Conservation (phyloP, 2,113 vertebrate species). For the Cheirogaleus medius region DNA sequence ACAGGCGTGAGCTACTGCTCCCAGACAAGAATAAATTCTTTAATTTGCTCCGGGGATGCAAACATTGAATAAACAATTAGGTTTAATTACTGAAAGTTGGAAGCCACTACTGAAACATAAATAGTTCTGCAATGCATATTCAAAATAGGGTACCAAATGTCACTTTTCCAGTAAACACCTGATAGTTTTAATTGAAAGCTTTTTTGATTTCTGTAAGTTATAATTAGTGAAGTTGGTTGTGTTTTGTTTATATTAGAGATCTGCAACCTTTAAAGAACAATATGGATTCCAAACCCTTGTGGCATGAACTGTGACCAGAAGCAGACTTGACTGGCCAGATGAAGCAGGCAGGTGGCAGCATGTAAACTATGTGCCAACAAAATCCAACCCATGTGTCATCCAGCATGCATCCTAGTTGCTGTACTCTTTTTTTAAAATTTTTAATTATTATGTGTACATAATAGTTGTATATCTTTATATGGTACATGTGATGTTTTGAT, state of each 20-base stretch:
- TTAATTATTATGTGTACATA: too few relatives aligned
- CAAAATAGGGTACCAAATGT: not conserved
- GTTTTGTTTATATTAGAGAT: not conserved
- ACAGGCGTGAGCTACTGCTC: too few relatives aligned
- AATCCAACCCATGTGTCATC: rapidly evolving
- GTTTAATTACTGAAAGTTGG: not conserved
- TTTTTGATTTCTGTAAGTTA: not conserved
- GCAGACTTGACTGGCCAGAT: not conserved
- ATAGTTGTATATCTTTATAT: too few relatives aligned
- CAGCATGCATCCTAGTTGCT: not conserved
- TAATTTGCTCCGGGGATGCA: not conserved
- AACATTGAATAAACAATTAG: not conserved
- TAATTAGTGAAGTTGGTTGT: not conserved
- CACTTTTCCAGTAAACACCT: not conserved
- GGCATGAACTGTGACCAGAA: not conserved
- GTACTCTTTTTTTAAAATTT: too few relatives aligned
- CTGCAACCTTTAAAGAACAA: not conserved
- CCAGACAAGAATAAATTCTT: not conserved
- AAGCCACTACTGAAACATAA: not conserved
- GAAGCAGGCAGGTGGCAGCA: not conserved
- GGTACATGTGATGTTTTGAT: too few relatives aligned
- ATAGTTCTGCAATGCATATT: not conserved
- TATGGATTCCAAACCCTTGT: not conserved
- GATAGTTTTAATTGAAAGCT: not conserved
- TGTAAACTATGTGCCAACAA: rapidly evolving